Base-by-base conservation (phyloP, 1,140 invertebrate species). In the Hesperophylax magnus region DNA sequence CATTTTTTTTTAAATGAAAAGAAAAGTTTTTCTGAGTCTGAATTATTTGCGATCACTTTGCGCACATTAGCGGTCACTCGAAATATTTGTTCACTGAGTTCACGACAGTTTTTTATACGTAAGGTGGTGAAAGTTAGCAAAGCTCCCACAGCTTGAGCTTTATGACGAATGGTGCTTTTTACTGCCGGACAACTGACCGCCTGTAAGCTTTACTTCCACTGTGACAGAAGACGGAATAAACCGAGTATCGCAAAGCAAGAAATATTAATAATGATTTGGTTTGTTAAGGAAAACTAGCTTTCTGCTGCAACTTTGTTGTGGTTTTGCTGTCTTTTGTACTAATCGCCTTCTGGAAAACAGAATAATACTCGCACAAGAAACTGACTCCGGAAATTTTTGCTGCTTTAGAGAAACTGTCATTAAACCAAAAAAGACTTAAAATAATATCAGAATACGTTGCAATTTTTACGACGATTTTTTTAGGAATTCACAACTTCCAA, bases 81-180 rank as follows among this genome's bases (percentile, higher is more conserved):
- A 72, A 72, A 67, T 39, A 31, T 34, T 60, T 52, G 72, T 18
- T 34, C 39, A 60, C 39, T 18, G 75, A 63, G 63, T 58, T 14
- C 39, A 27, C 76, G 52, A 22, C 15, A 54, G 1, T 52, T 78
- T 78, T 78, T 78, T 78, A 58, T 24, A 47, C 39, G 39, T 47
- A 78, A 77, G 53, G 77, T 58, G 78, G 27, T 31, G 18, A 65
- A 76, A 76, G 71, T 80, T 80, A 15, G 39, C 71, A 65, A 61
- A 79, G 67, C 78, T 34, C 17, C 34, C 78, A 18, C 78, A 27
- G 69, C n/a, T 34, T 18, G 53, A 22, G 78, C 78, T 74, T 52
- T 80, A 80, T 80, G 78, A 80, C 58, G 71, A 53, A 80, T 80
- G 56, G 39, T 15, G 71, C 71, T 80, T 80, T 80, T 80, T 80